Conservation (phyloP, 2,797 vertebrate species). For the Enoplosus armatus region DNA sequence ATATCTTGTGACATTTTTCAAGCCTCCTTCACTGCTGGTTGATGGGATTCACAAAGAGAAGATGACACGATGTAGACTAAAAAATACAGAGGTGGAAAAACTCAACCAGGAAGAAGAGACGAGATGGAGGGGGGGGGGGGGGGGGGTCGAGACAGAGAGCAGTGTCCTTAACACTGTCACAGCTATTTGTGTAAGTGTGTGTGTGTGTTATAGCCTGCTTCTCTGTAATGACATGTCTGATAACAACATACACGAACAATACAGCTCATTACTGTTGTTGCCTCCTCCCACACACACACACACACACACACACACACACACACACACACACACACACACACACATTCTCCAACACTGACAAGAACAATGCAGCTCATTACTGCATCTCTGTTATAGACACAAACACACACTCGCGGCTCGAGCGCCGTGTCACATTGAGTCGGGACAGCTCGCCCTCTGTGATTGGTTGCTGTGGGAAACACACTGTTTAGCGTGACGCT, state of each 20-base stretch:
- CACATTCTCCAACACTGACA: slow-evolving; percentile 8
- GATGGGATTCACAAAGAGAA: not conserved
- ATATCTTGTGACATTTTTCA: too few species aligned
- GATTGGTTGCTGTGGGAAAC: slow-evolving; percentile 31
- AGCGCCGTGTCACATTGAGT: not conserved
- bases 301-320: slow-evolving; percentile 11
- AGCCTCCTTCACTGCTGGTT: too few species aligned
- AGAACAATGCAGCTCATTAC: slow-evolving; percentile 43
- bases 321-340: slow-evolving; percentile 7
- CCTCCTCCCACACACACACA: slow-evolving; percentile 20
- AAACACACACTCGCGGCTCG: not conserved
- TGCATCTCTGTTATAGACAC: not conserved
- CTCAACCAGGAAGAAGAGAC: not conserved
- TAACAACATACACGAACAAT: slow-evolving; percentile 54
- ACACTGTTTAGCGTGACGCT: not conserved
- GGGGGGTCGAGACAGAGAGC: too few species aligned
- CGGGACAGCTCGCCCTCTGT: slow-evolving; percentile 13
- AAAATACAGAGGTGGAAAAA: not conserved
- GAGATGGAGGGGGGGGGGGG: too few species aligned
- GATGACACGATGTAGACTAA: not conserved
- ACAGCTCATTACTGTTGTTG: slow-evolving; percentile 59
- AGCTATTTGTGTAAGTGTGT: slow-evolving; percentile 9
- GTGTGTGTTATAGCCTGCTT: slow-evolving; percentile 17
- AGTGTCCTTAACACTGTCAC: not conserved
- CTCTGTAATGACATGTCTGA: slow-evolving; percentile 54